These are phyloP conservation scores for Ypsolopha scabrella DNA, from an alignment of 2,888 invertebrate species.

Conservation along the genomic window DNA sequence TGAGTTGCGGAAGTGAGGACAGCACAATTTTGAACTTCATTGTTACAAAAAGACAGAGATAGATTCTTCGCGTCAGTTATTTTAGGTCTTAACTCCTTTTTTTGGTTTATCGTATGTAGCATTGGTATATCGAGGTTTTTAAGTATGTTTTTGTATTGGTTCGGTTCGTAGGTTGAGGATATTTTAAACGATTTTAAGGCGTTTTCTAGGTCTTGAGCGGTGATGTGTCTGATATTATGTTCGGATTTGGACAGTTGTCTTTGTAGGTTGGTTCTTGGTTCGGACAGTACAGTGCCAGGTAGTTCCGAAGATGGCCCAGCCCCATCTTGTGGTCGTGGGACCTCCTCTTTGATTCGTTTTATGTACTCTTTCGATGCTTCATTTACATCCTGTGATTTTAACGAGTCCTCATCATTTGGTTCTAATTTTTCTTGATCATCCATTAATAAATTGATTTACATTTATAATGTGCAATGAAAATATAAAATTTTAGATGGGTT, in stretches of 20 bases:
- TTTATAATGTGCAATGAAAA: too few relatives aligned
- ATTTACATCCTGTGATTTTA: conserved; percentile 15
- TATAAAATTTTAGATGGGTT: too few relatives aligned
- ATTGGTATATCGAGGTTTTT: too few relatives aligned
- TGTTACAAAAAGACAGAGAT: too few relatives aligned
- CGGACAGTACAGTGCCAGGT: conserved; percentile 38
- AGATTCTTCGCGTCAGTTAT: too few relatives aligned
- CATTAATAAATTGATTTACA: conserved; percentile 30
- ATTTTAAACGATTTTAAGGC: conserved; percentile 41
- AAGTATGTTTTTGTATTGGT: too few relatives aligned
- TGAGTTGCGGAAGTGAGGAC: too few relatives aligned
- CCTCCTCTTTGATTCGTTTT: conserved; percentile 3
- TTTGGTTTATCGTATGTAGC: too few relatives aligned
- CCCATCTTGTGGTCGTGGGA: conserved; percentile 22
- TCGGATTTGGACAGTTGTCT: conserved; percentile 54
- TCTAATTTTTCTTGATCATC: conserved; percentile 34
- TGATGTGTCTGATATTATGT: conserved; percentile 47
- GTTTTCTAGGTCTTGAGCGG: conserved; percentile 43
- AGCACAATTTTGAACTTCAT: too few relatives aligned
- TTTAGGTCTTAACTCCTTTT: too few relatives aligned
- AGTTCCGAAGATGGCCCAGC: conserved; percentile 49
- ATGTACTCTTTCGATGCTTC: conserved; percentile 14
- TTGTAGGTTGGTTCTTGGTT: conserved; percentile 16
- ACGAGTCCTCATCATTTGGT: conserved; percentile 21
- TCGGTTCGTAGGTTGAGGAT: conserved; percentile 27